Percentiles rank a stretch among this genome's conserved stretches.
Evolutionary conservation across 2,113 vertebrate genomes (phyloP).

Genomic region (Laterallus jamaicensis): DNA sequence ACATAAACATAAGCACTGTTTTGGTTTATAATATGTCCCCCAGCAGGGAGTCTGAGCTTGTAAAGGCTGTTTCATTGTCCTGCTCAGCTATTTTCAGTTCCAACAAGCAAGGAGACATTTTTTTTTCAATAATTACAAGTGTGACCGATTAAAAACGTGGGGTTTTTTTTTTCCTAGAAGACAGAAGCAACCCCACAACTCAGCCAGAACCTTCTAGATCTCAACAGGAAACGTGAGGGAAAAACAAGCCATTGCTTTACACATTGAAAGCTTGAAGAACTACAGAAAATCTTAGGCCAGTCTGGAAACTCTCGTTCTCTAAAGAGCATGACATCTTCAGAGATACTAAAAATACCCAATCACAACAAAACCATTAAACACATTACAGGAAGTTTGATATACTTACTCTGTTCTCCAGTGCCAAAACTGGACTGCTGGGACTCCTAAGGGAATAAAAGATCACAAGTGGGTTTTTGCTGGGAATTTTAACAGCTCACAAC

Average conservation of each 20-base stretch:
- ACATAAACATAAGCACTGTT: not conserved
- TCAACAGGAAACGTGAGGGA: not conserved
- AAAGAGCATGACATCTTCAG: not conserved
- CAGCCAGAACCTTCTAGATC: not conserved
- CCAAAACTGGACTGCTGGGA: slow-evolving; percentile 85
- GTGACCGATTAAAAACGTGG: not conserved
- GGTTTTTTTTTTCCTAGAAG: not conserved
- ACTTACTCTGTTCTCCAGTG: slow-evolving; percentile 92
- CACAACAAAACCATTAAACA: not conserved
- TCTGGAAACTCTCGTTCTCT: not conserved
- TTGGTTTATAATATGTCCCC: not conserved
- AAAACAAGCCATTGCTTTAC: not conserved
- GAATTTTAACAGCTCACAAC: not conserved
- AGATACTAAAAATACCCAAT: not conserved
- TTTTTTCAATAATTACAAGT: not conserved
- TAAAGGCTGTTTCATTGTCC: not conserved
- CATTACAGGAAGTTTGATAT: slow-evolving; percentile 38
- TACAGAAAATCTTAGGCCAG: not conserved
- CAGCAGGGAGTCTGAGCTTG: not conserved
- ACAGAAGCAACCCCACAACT: not conserved
- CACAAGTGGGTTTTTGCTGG: not conserved
- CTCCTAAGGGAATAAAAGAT: slow-evolving; percentile 78
- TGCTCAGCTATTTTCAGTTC: not conserved
- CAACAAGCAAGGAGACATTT: not conserved
- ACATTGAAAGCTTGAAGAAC: not conserved